A percentile compares a stretch with the other conserved stretches of the same genome.
Evolutionary conservation across 2,797 vertebrate species (phyloP).

Genomic region (Halcyon smyrnensis): DNA sequence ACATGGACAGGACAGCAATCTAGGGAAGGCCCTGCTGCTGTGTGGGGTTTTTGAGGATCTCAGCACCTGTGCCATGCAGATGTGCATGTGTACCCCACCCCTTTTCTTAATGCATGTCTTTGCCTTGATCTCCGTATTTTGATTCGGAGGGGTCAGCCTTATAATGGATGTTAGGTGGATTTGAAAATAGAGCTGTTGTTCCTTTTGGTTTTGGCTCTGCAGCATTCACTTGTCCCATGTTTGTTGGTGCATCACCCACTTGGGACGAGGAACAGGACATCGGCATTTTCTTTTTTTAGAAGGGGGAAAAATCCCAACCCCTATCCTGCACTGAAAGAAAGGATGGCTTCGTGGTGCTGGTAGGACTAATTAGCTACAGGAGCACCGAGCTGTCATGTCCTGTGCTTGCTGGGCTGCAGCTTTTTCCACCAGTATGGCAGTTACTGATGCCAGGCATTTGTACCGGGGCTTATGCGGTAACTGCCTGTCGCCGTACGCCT

Average conservation of each 20-base stretch:
- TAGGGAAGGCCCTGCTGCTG: not conserved
- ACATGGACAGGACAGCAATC: too few relatives aligned
- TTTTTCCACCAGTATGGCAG: not conserved
- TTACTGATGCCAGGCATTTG: not conserved
- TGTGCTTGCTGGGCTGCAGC: too few relatives aligned
- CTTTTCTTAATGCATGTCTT: not conserved
- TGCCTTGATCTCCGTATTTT: not conserved
- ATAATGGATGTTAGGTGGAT: not conserved
- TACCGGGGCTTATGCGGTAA: rapidly evolving
- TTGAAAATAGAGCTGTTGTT: not conserved
- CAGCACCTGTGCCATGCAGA: not conserved
- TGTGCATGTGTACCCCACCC: rapidly evolving
- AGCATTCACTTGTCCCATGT: not conserved
- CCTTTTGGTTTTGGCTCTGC: not conserved
- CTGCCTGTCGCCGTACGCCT: not conserved
- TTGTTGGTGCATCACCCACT: rapidly evolving
- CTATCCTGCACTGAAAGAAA: too few relatives aligned
- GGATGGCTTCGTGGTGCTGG: too few relatives aligned
- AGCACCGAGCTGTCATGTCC: too few relatives aligned
- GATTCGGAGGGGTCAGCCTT: not conserved
- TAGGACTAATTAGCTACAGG: too few relatives aligned
- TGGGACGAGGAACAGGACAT: not conserved
- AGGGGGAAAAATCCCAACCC: too few relatives aligned
- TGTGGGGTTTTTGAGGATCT: not conserved
- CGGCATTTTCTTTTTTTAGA: not conserved